Conservation (phyloP, 2,797 vertebrate genomes). For the Cottoperca gobio region DNA sequence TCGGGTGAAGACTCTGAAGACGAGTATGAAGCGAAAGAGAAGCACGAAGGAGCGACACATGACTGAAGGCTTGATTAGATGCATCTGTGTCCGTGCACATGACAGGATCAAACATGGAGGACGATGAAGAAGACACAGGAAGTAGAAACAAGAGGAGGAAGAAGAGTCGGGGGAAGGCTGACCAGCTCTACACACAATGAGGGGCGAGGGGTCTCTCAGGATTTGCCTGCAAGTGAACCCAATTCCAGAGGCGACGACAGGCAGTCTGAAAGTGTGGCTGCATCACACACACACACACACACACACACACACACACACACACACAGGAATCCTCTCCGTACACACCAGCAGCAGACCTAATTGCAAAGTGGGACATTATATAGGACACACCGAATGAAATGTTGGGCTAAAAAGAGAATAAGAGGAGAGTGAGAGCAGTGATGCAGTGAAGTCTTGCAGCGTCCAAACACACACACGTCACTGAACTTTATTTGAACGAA, state of each 20-base stretch:
- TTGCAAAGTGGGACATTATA: constrained; percentile 79
- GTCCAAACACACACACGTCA: constrained; percentile 22
- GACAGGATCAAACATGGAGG: background rate
- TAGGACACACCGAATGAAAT: constrained; percentile 65
- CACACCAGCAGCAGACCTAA: constrained; percentile 66
- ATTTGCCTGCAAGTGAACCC: background rate
- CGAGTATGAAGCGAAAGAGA: too few species aligned
- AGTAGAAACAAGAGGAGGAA: too few species aligned
- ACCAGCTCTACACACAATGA: background rate
- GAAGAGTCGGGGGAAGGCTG: background rate
- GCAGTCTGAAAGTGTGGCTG: background rate
- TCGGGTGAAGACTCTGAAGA: too few species aligned
- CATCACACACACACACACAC: constrained; percentile 11
- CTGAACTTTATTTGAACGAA: background rate
- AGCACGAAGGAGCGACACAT: background rate
- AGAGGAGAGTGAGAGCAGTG: constrained; percentile 18
- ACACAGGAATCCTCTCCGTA: background rate
- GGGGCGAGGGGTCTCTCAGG: constrained; percentile 4
- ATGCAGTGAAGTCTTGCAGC: constrained; percentile 29
- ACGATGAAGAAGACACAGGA: background rate
- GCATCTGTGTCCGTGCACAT: background rate
- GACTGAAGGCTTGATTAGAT: background rate
- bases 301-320: constrained; percentile 19
- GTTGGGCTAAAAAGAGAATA: constrained; percentile 60
- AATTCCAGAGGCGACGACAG: constrained; percentile 45